Conservation (phyloP, 2,113 vertebrate genomes). For the Osmerus eperlanus region DNA sequence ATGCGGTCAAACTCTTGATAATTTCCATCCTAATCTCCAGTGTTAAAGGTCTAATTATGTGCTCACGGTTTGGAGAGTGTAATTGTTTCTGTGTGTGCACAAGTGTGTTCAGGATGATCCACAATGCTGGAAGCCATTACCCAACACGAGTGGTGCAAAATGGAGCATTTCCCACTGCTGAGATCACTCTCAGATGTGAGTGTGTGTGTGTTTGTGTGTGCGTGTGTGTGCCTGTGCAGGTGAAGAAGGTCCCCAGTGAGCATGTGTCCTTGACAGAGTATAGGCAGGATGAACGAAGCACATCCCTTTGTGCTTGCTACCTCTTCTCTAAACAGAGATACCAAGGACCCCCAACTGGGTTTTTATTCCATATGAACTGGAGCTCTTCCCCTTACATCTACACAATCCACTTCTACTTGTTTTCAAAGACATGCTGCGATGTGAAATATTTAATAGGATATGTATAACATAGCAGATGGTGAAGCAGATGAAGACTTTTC, state of each 20-base stretch:
- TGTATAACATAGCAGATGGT: neutral
- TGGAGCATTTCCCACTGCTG: constrained; percentile 63
- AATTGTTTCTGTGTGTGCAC: constrained; percentile 70
- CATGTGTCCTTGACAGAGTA: constrained; percentile 16
- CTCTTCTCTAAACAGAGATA: constrained; percentile 16
- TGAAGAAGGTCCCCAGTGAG: constrained; percentile 19
- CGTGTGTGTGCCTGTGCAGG: constrained; percentile 18
- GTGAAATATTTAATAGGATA: neutral
- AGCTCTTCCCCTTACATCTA: constrained; percentile 24
- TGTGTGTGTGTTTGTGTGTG: constrained; percentile 2
- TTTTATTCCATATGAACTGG: constrained; percentile 43
- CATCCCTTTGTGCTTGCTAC: constrained; percentile 7
- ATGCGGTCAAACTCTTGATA: constrained; percentile 52
- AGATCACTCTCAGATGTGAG: constrained; percentile 74
- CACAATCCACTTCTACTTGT: neutral
- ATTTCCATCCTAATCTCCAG: constrained; percentile 49
- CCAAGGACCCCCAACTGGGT: constrained; percentile 31
- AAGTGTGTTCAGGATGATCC: constrained; percentile 47
- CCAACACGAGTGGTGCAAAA: constrained; percentile 64
- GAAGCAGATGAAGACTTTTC: neutral
- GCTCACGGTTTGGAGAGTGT: constrained; percentile 64
- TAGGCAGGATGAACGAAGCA: neutral
- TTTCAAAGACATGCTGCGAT: constrained; percentile 9
- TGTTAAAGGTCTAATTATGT: constrained; percentile 70
- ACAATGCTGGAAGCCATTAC: constrained; percentile 73